Conservation (phyloP, 2,113 vertebrate genomes). For the Cromileptes altivelis region DNA sequence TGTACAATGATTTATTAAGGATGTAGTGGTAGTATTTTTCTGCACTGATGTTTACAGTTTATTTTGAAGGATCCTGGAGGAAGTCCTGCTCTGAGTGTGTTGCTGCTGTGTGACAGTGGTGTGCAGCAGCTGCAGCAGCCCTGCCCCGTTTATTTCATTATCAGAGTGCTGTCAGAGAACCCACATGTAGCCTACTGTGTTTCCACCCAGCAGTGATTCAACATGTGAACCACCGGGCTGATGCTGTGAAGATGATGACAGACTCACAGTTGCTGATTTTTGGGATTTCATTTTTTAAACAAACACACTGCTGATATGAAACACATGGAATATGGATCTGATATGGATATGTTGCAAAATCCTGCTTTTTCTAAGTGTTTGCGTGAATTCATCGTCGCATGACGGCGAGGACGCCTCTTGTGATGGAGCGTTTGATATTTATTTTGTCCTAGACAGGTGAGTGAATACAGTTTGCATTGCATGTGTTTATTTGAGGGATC, state of each 20-base stretch:
- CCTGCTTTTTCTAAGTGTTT: slow-evolving; percentile 49
- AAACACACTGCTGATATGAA: slow-evolving; percentile 51
- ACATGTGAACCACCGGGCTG: slow-evolving; percentile 48
- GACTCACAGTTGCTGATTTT: background rate
- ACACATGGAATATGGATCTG: slow-evolving; percentile 69
- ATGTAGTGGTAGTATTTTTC: background rate
- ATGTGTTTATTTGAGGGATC: background rate
- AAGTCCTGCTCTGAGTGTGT: background rate
- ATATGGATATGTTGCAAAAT: slow-evolving; percentile 51
- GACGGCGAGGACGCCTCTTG: slow-evolving; percentile 87
- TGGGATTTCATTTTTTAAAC: background rate
- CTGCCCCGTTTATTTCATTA: slow-evolving; percentile 41
- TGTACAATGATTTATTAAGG: background rate
- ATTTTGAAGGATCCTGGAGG: slow-evolving; percentile 12
- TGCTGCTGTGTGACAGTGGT: background rate
- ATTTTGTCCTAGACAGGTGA: slow-evolving; percentile 88
- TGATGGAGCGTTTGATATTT: slow-evolving; percentile 92
- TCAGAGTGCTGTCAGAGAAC: background rate
- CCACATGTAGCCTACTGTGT: background rate
- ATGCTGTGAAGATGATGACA: slow-evolving; percentile 7
- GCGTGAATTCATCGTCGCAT: slow-evolving; percentile 34
- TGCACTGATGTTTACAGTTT: background rate
- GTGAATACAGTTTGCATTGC: slow-evolving; percentile 5
- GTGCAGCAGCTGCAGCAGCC: slow-evolving; percentile 48
- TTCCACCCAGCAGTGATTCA: slow-evolving; percentile 10